Base-by-base conservation (phyloP, 2,113 vertebrate genomes). In the Cavia porcellus region DNA sequence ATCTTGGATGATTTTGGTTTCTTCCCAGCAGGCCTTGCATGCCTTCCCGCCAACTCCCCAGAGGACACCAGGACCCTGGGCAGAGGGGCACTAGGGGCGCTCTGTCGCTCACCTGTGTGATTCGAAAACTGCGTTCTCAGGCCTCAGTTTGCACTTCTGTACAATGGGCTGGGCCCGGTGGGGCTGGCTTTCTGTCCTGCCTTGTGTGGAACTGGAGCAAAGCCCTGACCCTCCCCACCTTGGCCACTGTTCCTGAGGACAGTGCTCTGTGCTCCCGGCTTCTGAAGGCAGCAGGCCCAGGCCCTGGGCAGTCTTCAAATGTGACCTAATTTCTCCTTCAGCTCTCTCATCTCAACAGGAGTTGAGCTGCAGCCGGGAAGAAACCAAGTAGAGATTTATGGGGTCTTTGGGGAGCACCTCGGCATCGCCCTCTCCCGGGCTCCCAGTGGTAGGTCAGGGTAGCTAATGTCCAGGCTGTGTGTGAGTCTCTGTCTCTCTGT, bases 401-500 rank as follows among this genome's bases (percentile, higher is more conserved):
- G 87, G 79, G 19, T 30, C 94, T 95, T 95, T 93, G 95, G 35
- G 28, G 52, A 59, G 95, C 97, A 94, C 74, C 81, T 79, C 62
- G 12, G 95, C 79, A 13, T 92, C 92, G 45, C 92, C 95, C 95
- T 96, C 86, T 87, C 4, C 83, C 3, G 1, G 62, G 45, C n/a
- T 97, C 81, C 86, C 12, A 50, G 83, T 35, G 93, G 93, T 97
- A 97, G 68, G 97, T 94, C 0, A 0, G 93, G 96, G 94, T 15
- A 96, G 55, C 86, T 25, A 42, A 96, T 72, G 75, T 88, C 59
- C 35, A n/a, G 38, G 52, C 93, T 93, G 92, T 61, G 84, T 96
- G 97, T 98, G 95, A 98, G 35, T 92, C 42, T 95, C 85, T 96
- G 38, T 97, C 52, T 94, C 38, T 61, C 42, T 83, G 61, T 45